phyloP scores from a whole-genome alignment of 2,113 vertebrate species.

The human (Homo sapiens) region DNA sequence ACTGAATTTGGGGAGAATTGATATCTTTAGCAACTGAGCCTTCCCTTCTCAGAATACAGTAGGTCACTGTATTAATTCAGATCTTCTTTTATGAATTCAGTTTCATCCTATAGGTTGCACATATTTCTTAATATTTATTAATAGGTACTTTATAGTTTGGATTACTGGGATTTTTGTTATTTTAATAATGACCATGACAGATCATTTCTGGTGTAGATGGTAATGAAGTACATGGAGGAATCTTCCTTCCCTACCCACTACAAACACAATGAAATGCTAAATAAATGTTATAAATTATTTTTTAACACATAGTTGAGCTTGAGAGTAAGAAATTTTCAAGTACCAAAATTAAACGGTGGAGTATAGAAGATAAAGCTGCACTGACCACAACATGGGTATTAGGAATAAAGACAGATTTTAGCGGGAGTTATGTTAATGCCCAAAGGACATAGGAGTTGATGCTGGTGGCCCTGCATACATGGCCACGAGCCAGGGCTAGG shows the following conservation, averaged over 20 bases:
- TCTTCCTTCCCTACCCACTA: background rate
- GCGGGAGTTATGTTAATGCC: background rate
- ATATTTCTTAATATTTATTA: background rate
- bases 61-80: background rate
- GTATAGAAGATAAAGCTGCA: background rate
- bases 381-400: background rate
- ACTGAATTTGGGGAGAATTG: background rate
- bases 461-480: background rate
- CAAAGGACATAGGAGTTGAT: background rate
- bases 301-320: background rate
- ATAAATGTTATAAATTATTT: background rate
- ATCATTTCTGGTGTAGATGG: background rate
- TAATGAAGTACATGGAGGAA: background rate
- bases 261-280: background rate
- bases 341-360: background rate
- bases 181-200: background rate
- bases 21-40: background rate
- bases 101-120: background rate
- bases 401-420: background rate
- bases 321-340: background rate
- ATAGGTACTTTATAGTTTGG: background rate
- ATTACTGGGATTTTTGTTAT: background rate
- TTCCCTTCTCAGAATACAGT: background rate
- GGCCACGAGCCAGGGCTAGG: background rate
- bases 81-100: constrained; percentile 16